Evolutionary conservation across 2,797 vertebrate species (phyloP).

Genomic region (Simalia tracyae): DNA sequence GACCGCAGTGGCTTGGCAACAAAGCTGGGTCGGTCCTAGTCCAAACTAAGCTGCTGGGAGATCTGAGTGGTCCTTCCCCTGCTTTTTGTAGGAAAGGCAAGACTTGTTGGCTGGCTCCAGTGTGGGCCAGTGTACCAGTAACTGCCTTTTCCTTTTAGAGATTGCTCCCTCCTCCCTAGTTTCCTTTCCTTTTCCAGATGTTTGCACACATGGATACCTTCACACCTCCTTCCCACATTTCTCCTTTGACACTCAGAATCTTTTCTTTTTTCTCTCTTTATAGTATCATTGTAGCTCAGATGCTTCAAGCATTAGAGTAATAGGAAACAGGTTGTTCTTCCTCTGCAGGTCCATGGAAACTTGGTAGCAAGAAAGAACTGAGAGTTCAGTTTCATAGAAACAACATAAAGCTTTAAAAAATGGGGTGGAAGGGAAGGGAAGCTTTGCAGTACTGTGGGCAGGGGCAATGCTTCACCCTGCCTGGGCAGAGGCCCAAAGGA

Average conservation of each 20-base stretch:
- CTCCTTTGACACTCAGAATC: not conserved
- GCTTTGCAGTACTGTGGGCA: not conserved
- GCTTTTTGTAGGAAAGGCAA: not conserved
- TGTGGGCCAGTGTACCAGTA: not conserved
- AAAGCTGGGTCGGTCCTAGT: not conserved
- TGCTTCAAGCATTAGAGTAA: not conserved
- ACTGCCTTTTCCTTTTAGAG: not conserved
- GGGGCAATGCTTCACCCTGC: no score
- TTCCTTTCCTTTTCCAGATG: not conserved
- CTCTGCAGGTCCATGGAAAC: not conserved
- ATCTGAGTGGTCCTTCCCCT: not conserved
- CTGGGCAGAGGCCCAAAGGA: not conserved
- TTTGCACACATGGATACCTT: not conserved
- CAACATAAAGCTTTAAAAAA: not conserved
- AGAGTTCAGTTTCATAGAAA: not conserved
- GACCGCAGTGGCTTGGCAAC: not conserved
- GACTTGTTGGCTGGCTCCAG: not conserved
- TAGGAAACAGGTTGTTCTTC: not conserved
- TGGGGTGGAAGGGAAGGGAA: not conserved
- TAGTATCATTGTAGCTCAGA: not conserved
- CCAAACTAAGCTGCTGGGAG: not conserved
- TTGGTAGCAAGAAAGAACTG: not conserved
- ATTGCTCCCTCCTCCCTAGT: not conserved
- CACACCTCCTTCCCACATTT: not conserved
- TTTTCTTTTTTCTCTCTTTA: not conserved